Percentiles rank a stretch among this genome's conserved stretches.
These are phyloP conservation scores for Heteromurus nitidus DNA, from an alignment of 2,888 invertebrate species.

Conservation along the genomic window DNA sequence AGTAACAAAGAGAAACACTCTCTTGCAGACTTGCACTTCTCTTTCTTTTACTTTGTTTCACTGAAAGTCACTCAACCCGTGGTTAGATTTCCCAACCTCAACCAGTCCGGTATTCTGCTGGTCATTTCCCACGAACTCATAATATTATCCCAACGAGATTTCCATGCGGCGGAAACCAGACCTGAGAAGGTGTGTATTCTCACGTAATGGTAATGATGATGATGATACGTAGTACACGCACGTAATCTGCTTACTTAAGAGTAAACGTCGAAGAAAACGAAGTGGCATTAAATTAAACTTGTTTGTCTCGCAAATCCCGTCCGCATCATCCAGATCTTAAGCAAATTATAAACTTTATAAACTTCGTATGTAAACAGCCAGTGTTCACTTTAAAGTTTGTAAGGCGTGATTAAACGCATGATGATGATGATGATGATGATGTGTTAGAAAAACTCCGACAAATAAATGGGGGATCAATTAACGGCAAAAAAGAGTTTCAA, in stretches of 20 bases:
- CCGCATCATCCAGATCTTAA: too few species aligned
- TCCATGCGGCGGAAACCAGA: conserved; percentile 57
- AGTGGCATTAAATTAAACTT: background rate
- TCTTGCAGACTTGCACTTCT: conserved; percentile 34
- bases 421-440: too few species aligned
- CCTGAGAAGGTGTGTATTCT: conserved; percentile 27
- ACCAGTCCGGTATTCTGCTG: conserved; percentile 60
- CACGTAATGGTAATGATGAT: conserved; percentile 48
- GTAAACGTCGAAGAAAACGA: background rate
- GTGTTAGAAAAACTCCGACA: too few species aligned
- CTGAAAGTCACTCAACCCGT: conserved; percentile 56
- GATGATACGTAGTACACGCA: conserved; percentile 7
- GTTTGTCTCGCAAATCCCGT: too few species aligned
- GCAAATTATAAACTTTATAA: too few species aligned
- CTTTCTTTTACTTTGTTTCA: conserved; percentile 18
- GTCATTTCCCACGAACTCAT: conserved; percentile 61
- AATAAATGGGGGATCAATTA: too few species aligned
- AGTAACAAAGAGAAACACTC: background rate
- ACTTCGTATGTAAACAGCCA: too few species aligned
- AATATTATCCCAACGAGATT: conserved; percentile 37
- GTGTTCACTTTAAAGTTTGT: too few species aligned
- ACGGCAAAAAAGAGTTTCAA: too few species aligned
- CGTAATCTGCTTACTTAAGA: conserved; percentile 15
- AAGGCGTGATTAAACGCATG: too few species aligned
- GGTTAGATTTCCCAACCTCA: conserved; percentile 31